phyloP scores from a whole-genome alignment of 1,140 invertebrate genomes.

The Pseudobourletiella spinata region DNA sequence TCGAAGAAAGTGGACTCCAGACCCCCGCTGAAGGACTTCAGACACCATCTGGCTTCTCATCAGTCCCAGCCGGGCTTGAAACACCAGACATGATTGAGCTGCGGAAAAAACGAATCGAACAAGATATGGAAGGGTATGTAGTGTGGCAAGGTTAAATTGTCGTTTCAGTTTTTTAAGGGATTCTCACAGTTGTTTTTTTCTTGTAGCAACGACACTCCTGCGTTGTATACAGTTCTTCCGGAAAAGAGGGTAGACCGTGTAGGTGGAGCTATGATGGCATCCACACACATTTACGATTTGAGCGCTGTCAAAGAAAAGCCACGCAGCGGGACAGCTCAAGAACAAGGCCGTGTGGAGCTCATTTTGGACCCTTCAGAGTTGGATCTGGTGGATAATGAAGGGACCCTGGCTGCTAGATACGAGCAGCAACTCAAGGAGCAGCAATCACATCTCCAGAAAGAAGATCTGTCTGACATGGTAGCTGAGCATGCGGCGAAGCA shows the following conservation, averaged over 20 bases:
- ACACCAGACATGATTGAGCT: conserved; percentile 98
- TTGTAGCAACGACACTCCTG: conserved; percentile 71
- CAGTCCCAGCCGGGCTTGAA: conserved; percentile 89
- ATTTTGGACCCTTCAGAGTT: conserved; percentile 94
- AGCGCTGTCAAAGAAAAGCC: conserved; percentile 46
- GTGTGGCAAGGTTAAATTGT: conserved; percentile 1
- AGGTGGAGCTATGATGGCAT: conserved; percentile 87
- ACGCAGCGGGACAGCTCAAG: conserved; percentile 36
- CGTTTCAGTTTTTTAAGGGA: neutral
- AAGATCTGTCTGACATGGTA: conserved; percentile 97
- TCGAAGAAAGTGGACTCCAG: conserved; percentile 60
- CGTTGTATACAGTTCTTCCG: conserved; percentile 85
- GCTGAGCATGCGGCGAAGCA: conserved; percentile 94
- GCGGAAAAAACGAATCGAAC: conserved; percentile 92
- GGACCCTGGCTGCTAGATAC: conserved; percentile 92
- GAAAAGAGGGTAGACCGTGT: conserved; percentile 86
- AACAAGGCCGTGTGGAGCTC: conserved; percentile 60
- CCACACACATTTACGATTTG: conserved; percentile 94
- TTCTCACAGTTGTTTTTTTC: conserved; percentile 16
- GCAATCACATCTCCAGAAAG: conserved; percentile 74
- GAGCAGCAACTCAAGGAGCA: conserved; percentile 92
- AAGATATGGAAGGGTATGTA: conserved; percentile 83
- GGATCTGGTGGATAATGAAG: conserved; percentile 73
- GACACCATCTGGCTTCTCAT: conserved; percentile 89
- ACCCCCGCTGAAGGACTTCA: conserved; percentile 72